Conservation (phyloP, 2,797 vertebrate genomes). For the Manis pentadactyla region DNA sequence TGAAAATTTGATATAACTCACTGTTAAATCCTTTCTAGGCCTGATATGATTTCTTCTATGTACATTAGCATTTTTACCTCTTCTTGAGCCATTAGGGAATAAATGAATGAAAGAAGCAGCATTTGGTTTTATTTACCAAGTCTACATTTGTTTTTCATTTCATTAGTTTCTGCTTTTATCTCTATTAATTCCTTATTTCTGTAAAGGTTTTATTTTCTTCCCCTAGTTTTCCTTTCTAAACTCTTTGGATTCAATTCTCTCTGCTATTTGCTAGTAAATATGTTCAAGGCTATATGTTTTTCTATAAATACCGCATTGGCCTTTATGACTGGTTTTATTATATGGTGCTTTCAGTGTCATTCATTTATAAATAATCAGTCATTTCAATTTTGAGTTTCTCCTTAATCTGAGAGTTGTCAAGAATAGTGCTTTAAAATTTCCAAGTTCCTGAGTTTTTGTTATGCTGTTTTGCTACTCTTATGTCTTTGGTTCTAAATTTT, state of each 20-base stretch:
- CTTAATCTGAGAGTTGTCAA: conserved; percentile 31
- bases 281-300: conserved; percentile 58
- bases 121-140: conserved; percentile 66
- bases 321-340: conserved; percentile 39
- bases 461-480: neutral
- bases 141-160: conserved; percentile 72
- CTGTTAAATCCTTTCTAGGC: conserved; percentile 36
- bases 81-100: conserved; percentile 47
- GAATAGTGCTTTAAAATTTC: conserved; percentile 27
- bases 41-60: conserved; percentile 17
- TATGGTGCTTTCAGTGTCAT: neutral
- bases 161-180: conserved; percentile 73
- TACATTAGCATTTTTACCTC: conserved; percentile 53
- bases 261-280: conserved; percentile 43
- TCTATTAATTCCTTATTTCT: conserved; percentile 67
- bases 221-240: conserved; percentile 50
- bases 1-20: conserved; percentile 50
- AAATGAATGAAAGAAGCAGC: conserved; percentile 49
- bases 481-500: neutral
- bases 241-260: conserved; percentile 17
- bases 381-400: conserved; percentile 60
- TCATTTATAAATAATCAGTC: conserved; percentile 14
- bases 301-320: conserved; percentile 42
- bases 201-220: neutral
- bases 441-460: neutral